A percentile compares a stretch with the other conserved stretches of the same genome.
Conservation (phyloP, 1,140 invertebrate genomes). For the Melitaea cinxia region DNA sequence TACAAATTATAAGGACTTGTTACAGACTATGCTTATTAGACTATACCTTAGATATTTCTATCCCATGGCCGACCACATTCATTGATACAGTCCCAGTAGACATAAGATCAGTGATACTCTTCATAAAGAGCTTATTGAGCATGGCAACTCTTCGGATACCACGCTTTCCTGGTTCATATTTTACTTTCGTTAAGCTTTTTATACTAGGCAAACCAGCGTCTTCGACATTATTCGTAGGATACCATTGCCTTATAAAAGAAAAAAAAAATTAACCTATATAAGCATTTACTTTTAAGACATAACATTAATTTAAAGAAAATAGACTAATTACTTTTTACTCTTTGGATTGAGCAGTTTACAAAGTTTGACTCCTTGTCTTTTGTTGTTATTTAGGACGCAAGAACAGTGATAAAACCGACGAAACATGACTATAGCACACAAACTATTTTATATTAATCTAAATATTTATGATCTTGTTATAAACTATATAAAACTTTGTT, state of each 20-base stretch:
- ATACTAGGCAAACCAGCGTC: conserved; percentile 53
- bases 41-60: conserved; percentile 85
- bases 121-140: conserved; percentile 91
- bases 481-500: neutral
- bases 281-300: neutral
- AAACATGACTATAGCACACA: conserved; percentile 38
- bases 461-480: neutral
- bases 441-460: neutral
- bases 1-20: too few relatives aligned
- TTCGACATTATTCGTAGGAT: conserved; percentile 43
- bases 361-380: conserved; percentile 68
- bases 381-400: conserved; percentile 43
- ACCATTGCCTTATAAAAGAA: conserved; percentile 65
- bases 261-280: conserved; percentile 37
- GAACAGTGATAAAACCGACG: conserved; percentile 60
- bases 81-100: conserved; percentile 84
- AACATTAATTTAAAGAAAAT: neutral
- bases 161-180: conserved; percentile 70
- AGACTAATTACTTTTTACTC: conserved; percentile 53
- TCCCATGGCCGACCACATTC: conserved; percentile 83
- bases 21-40: too few relatives aligned
- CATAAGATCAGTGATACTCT: conserved; percentile 88
- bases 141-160: conserved; percentile 82
- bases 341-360: conserved; percentile 71
- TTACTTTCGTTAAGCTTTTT: conserved; percentile 67